Conservation (phyloP, 2,888 invertebrate genomes). For the Trachelus iudaicus region DNA sequence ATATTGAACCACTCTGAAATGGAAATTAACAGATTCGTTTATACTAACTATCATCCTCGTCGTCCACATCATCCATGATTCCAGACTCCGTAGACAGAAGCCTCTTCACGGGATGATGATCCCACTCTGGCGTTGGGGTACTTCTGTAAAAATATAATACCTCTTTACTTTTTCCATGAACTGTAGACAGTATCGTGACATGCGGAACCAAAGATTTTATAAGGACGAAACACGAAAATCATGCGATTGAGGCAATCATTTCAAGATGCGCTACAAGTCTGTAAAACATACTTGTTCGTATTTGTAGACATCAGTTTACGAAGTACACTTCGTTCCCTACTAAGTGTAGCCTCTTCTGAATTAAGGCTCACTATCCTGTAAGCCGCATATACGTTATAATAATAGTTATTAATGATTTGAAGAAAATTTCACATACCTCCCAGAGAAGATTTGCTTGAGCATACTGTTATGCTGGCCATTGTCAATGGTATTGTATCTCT, state of each 20-base stretch:
- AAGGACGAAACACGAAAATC: neutral
- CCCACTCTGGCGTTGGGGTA: conserved; percentile 26
- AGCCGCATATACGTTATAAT: neutral
- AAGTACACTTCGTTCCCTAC: conserved; percentile 49
- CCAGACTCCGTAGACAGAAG: conserved; percentile 64
- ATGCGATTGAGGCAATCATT: neutral
- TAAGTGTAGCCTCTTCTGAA: conserved; percentile 36
- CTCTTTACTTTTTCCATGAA: neutral
- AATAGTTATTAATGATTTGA: neutral
- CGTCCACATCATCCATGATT: conserved; percentile 63
- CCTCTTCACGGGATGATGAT: conserved; percentile 55
- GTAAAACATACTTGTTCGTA: conserved; percentile 25
- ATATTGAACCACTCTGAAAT: neutral
- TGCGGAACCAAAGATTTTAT: neutral
- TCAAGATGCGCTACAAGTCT: neutral
- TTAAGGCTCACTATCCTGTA: conserved; percentile 28
- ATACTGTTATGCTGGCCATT: conserved; percentile 43
- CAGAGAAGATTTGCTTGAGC: conserved; percentile 54
- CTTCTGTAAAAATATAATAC: conserved; percentile 11
- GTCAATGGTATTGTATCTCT: conserved; percentile 52
- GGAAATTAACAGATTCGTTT: neutral
- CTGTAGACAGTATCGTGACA: conserved; percentile 16
- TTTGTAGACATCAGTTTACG: conserved; percentile 48
- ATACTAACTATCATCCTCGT: conserved; percentile 58
- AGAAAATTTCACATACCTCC: conserved; percentile 33